phyloP scores from a whole-genome alignment of 2,113 vertebrate genomes.

The Chaetorhynchus papuensis region DNA sequence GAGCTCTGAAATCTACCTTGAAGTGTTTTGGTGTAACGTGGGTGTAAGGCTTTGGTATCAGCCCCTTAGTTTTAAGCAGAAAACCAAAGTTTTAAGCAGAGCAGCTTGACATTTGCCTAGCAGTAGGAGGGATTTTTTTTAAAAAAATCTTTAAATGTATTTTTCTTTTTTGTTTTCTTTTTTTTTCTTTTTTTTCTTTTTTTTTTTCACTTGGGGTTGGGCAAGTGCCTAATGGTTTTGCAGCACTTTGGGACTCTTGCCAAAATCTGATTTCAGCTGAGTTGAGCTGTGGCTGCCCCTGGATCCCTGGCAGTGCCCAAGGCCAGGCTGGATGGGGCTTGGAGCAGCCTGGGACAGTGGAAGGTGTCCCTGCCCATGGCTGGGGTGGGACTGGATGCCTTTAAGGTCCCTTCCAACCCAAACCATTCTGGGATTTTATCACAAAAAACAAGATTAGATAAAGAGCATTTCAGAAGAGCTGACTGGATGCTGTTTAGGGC shows the following conservation, averaged over 20 bases:
- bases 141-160: too few species aligned
- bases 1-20: not conserved
- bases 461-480: not conserved
- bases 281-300: not conserved
- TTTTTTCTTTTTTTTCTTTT: not conserved
- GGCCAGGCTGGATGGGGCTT: not conserved
- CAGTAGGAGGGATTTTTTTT: not conserved
- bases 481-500: not conserved
- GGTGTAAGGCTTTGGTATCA: not conserved
- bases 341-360: rapidly evolving
- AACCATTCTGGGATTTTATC: not conserved
- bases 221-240: not conserved
- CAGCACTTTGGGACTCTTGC: not conserved
- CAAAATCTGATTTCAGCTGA: not conserved
- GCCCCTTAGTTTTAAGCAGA: not conserved
- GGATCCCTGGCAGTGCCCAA: not conserved
- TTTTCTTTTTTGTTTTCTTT: too few species aligned
- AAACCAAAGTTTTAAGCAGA: not conserved
- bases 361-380: not conserved
- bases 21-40: not conserved
- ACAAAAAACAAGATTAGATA: not conserved
- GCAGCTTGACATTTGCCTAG: not conserved
- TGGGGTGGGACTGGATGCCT: rapidly evolving
- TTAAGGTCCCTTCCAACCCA: not conserved
- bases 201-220: not conserved